Percentiles rank a stretch among this genome's conserved stretches.
Conservation (phyloP, 1,140 invertebrate species). For the Zophobas atratus region DNA sequence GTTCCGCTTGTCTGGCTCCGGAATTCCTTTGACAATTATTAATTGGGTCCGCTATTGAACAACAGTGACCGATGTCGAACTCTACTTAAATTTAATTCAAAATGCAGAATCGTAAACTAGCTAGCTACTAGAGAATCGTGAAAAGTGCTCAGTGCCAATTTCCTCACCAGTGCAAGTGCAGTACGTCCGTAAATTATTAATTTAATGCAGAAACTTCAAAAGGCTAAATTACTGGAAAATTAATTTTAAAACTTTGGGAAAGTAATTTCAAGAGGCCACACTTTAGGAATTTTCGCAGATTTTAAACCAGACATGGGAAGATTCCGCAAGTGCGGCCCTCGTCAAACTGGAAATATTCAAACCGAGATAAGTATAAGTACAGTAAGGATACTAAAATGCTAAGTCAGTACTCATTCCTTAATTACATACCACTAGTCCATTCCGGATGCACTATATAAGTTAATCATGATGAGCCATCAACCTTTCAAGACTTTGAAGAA, state of each 20-base stretch:
- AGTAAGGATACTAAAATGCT: constrained; percentile 62
- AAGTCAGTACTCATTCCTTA: constrained; percentile 67
- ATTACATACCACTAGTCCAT: constrained; percentile 66
- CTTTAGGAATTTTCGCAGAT: background rate
- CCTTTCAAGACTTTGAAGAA: constrained; percentile 1
- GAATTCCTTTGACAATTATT: constrained; percentile 16
- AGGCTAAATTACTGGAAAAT: constrained; percentile 22
- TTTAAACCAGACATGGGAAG: background rate
- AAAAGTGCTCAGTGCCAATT: constrained; percentile 8
- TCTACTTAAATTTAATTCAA: background rate
- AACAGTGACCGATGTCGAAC: constrained; percentile 3
- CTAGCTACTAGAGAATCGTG: constrained; percentile 13
- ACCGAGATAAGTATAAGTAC: background rate
- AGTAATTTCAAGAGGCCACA: constrained; percentile 15
- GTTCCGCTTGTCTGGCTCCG: background rate
- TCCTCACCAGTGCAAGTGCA: constrained; percentile 24
- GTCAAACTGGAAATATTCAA: background rate
- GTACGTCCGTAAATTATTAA: constrained; percentile 8
- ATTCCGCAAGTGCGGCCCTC: background rate
- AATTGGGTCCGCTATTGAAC: constrained; percentile 22
- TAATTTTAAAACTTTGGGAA: constrained; percentile 1
- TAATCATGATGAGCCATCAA: constrained; percentile 31
- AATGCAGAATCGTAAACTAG: constrained; percentile 22
- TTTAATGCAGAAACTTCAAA: constrained; percentile 29
- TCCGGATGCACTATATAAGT: constrained; percentile 62